Base-by-base conservation (phyloP, 2,797 vertebrate species). In the Gymnoscopelus braueri region DNA sequence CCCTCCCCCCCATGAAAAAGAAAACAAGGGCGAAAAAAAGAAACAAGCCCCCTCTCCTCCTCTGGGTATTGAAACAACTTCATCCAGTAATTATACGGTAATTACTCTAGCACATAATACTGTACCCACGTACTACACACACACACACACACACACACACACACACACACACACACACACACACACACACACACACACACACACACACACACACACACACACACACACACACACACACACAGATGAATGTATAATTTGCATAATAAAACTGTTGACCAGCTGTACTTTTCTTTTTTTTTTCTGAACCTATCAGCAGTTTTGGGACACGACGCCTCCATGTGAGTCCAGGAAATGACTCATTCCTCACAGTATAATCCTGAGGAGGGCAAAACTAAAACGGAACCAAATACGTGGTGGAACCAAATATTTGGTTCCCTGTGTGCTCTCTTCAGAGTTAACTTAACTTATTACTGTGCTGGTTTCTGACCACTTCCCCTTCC, bases 201-300 rank as follows among this genome's bases (percentile, higher is more conserved):
- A 66, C 60, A 39, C 47, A 73, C 44, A 69, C 75, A 67, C 63
- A 76, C 61, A 47, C 51, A 65, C 50, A 44, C 64, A 69, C 74
- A 71, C 66, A 26, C 49, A 78, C 78, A 67, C 71, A 77, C 71
- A 65, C 54, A 72, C 73, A 88, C 78, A 85, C 83, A 74, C 79
- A 84, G 81, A 90, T 92, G 91, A 93, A 93, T 93, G 92, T 93
- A 93, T 88, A 88, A 83, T 87, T 83, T 79, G 79, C 85, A 63
- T 85, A 84, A 84, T 80, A 69, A 84, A 75, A 81, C 75, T 70
- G 77, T 79, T 82, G 15, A 81, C 75, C 71, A 86, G 87, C 79
- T 86, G 78, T 68, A 74, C 65, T 72, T 77, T 77, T 56, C 66
- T 72, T 78, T 75, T 56, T 56, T 77, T 65, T 79, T 72, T 70